A percentile compares a stretch with the other conserved stretches of the same genome.
Evolutionary conservation across 2,113 vertebrate genomes (phyloP).

Genomic region (Lota lota): DNA sequence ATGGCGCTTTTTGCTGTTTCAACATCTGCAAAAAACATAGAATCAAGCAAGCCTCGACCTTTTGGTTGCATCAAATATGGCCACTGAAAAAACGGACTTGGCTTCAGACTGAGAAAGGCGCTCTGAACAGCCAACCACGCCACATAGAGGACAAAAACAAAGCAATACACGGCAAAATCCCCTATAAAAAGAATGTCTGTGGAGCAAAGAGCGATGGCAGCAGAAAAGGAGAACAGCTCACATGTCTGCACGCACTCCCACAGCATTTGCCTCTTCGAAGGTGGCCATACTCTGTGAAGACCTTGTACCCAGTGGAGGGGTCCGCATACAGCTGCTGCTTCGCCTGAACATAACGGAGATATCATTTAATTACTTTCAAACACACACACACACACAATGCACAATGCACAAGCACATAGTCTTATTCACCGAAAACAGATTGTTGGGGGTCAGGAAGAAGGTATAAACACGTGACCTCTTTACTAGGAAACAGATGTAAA

Average conservation of each 20-base stretch:
- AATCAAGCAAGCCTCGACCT: too few species aligned
- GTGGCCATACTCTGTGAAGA: slow-evolving; percentile 76
- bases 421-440: slow-evolving; percentile 45
- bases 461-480: slow-evolving; percentile 27
- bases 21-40: too few species aligned
- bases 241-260: slow-evolving; percentile 79
- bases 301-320: slow-evolving; percentile 72
- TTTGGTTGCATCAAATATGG: too few species aligned
- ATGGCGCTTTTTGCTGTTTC: too few species aligned
- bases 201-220: neutral
- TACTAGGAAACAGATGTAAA: slow-evolving; percentile 52
- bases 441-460: slow-evolving; percentile 48
- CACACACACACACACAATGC: slow-evolving; percentile 17
- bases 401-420: slow-evolving; percentile 16
- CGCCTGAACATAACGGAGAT: slow-evolving; percentile 68
- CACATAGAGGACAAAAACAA: too few species aligned
- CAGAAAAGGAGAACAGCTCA: slow-evolving; percentile 62
- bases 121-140: too few species aligned
- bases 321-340: slow-evolving; percentile 77
- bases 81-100: too few species aligned
- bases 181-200: neutral
- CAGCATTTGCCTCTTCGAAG: slow-evolving; percentile 77
- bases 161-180: neutral
- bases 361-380: slow-evolving; percentile 54
- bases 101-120: too few species aligned